These are phyloP conservation scores for Pedionomus torquatus DNA, from an alignment of 2,113 vertebrate genomes.

Conservation along the genomic window DNA sequence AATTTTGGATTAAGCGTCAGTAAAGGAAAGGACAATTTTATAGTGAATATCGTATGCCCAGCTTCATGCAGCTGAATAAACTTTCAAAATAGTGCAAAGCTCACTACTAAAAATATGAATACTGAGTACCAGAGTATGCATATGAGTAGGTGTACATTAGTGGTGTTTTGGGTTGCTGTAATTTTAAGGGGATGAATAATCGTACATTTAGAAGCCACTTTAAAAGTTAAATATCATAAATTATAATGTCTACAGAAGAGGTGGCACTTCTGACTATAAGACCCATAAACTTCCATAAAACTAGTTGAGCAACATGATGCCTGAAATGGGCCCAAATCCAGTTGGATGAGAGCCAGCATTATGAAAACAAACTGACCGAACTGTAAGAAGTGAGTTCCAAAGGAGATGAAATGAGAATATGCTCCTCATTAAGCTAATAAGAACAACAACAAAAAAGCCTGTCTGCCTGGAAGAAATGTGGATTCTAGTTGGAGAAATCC, in stretches of 20 bases:
- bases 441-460: background rate
- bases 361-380: background rate
- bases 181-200: background rate
- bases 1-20: background rate
- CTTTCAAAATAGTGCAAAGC: background rate
- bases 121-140: background rate
- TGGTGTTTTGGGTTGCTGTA: background rate
- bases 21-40: background rate
- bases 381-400: slow-evolving; percentile 1
- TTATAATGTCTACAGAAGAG: background rate
- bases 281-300: slow-evolving; percentile 1
- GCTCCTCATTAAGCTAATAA: slow-evolving; percentile 37
- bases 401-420: slow-evolving; percentile 25
- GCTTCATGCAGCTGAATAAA: background rate
- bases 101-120: background rate
- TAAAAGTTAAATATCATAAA: background rate
- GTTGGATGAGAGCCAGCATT: background rate
- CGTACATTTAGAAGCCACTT: background rate
- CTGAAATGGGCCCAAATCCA: slow-evolving; percentile 8
- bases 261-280: background rate
- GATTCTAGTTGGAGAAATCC: slow-evolving; percentile 49
- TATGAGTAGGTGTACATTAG: background rate
- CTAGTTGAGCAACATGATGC: background rate
- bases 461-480: slow-evolving; percentile 49
- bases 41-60: background rate